These are phyloP conservation scores for Rotaria sp. DNA, from an alignment of 2,888 invertebrate species.

Conservation along the genomic window DNA sequence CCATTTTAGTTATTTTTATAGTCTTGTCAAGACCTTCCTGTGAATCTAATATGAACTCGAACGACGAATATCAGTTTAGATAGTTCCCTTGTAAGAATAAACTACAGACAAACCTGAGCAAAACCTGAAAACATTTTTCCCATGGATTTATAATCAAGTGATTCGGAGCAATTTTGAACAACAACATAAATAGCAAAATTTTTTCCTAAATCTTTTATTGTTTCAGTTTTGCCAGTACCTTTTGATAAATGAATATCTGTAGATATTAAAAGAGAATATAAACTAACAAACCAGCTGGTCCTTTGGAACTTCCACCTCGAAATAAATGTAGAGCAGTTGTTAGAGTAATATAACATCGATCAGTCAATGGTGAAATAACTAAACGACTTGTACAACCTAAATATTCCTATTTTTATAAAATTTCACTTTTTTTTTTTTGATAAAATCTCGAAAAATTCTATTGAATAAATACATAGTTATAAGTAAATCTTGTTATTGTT, in stretches of 20 bases:
- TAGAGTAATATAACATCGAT: conserved; percentile 80
- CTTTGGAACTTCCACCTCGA: conserved; percentile 80
- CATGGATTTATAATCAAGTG: conserved; percentile 81
- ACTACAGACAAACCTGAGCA: conserved; percentile 46
- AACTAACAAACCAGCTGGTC: conserved; percentile 64
- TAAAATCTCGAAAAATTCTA: too few species aligned
- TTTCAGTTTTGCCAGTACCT: conserved; percentile 79
- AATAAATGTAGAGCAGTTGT: conserved; percentile 78
- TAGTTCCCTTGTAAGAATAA: too few species aligned
- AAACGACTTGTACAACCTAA: conserved; percentile 81
- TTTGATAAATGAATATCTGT: too few species aligned
- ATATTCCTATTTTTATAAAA: conserved; percentile 62
- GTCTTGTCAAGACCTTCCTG: too few species aligned
- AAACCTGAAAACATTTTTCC: conserved; percentile 73
- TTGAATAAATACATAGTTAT: conserved; percentile 63
- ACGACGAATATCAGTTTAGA: too few species aligned
- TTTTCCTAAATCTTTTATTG: conserved; percentile 79
- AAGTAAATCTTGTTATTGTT: conserved; percentile 67
- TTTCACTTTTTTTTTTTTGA: too few species aligned
- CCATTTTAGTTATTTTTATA: too few species aligned
- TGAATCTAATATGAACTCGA: too few species aligned
- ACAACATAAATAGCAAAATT: conserved; percentile 81
- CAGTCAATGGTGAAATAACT: conserved; percentile 81
- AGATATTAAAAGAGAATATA: too few species aligned
- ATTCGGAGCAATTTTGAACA: conserved; percentile 84